Base-by-base conservation (phyloP, 2,113 vertebrate genomes). In the Callorhinus ursinus region DNA sequence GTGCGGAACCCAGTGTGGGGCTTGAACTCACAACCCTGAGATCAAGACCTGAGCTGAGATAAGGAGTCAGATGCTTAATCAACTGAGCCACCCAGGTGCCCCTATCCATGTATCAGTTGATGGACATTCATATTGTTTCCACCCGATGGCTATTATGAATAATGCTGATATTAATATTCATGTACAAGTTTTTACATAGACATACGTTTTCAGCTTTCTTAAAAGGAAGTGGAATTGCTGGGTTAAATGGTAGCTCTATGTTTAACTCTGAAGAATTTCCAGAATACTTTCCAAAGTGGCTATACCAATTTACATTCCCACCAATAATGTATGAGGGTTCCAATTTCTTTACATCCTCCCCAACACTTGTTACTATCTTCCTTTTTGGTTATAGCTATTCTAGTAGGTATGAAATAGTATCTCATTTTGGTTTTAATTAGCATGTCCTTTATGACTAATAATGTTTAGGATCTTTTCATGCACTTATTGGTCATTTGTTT, bases 391-490 rank as follows among this genome's bases (percentile, higher is more conserved):
- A 77, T 21, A 61, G n/a, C 51, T 36, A 39, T 57, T 42, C 28
- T 81, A 49, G 9, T 39, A 36, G 24, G 19, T 85, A 18, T 63
- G 65, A 55, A 51, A 22, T 42, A 9, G 21, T 55, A 82, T 55
- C 71, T 90, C 46, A 97, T 63, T 71, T 15, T 83, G 67, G 5
- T 69, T 97, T 91, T 93, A 63, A 77, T 55, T 97, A 95, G 28
- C 36, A 82, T 79, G 90, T 90, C 13, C 11, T 87, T 90, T 95
- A 53, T 80, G 31, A 93, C 15, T 87, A 88, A 79, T 84, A 57
- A n/a, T 88, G 11, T 24, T 83, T 46, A 72, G 2, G 12, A 90
- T 93, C 53, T 63, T 84, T 93, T 94, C 33, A 79, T 65, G 28
- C 28, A 19, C 2, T 95, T 85, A 42, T 24, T 81, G 42, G 11